A percentile compares a stretch with the other conserved stretches of the same genome.
phyloP scores from a whole-genome alignment of 2,888 invertebrate species.

The Catocala fraxini region DNA sequence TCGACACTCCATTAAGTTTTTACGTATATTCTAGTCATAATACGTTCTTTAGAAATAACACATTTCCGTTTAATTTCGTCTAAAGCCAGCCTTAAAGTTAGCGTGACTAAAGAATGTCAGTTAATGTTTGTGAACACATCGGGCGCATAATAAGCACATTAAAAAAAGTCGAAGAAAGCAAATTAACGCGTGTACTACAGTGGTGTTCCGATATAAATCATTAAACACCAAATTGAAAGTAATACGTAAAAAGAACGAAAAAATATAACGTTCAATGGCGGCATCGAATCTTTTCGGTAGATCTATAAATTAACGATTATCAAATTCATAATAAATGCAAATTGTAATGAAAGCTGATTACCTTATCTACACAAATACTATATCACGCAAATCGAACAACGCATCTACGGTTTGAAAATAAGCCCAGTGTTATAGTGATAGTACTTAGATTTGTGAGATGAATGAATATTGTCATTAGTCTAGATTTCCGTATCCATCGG shows the following conservation, averaged over 20 bases:
- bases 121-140: conserved; percentile 54
- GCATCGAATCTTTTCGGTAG: conserved; percentile 20
- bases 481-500: no score
- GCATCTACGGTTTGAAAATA: no score
- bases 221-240: conserved; percentile 50
- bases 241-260: conserved; percentile 43
- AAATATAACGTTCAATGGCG: conserved; percentile 21
- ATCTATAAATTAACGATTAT: background rate
- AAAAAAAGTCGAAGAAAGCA: conserved; percentile 52
- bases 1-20: no score
- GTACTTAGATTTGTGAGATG: no score
- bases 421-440: no score
- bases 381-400: no score
- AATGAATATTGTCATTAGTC: no score
- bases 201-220: conserved; percentile 49
- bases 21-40: no score
- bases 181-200: conserved; percentile 52
- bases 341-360: no score
- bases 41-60: background rate
- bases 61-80: conserved; percentile 19
- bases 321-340: no score
- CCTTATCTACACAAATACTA: background rate
- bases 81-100: conserved; percentile 57
- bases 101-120: conserved; percentile 63
- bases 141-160: conserved; percentile 56